Evolutionary conservation across 2,113 vertebrate genomes (phyloP), one percentile per base, ranked within the genome.

Genomic region (Pandion haliaetus): DNA sequence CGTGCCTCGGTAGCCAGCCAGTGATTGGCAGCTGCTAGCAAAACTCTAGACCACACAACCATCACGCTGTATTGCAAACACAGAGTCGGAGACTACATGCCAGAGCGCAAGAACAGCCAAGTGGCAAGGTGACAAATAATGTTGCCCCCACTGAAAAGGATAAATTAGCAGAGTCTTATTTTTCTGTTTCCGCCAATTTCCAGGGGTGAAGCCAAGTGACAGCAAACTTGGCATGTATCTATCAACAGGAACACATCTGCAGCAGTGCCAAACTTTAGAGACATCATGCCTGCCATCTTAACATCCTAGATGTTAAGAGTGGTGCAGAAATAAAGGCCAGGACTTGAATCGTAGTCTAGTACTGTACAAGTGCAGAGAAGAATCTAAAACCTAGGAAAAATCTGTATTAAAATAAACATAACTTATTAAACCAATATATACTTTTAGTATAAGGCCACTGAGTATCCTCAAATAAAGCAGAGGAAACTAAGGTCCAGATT

Each of bases 111-210:
- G 80, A 93, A 88, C 82, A 94, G 95, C 85, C 95, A 95, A 94
- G 55, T 93, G 92, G 90, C 85, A 92, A 84, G 38, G 38, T 74
- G 79, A 93, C 94, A 95, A 92, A 88, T 47, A 88, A 65, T 44
- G 88, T 42, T 83, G 44, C 90, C 94, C 85, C 42, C 59, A 81
- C 47, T 74, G 88, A 88, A 96, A 88, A 94, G 78, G 90, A 97
- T 96, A 90, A 92, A 96, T 93, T 95, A 97, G 8, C 63, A 86
- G 45, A 93, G 47, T 90, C 80, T 93, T 93, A 94, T 47, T 77
- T n/a, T 78, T 88, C 55, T 82, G 14, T 83, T 90, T 74, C 57
- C 7, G 12, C 63, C 90, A 82, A 13, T 93, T 96, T 95, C 76
- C 86, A 95, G 52, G 38, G 80, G 80, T 92, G 86, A 92, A 97